These are phyloP conservation scores for Siniperca obscura DNA, from an alignment of 2,797 vertebrate species.

Conservation along the genomic window DNA sequence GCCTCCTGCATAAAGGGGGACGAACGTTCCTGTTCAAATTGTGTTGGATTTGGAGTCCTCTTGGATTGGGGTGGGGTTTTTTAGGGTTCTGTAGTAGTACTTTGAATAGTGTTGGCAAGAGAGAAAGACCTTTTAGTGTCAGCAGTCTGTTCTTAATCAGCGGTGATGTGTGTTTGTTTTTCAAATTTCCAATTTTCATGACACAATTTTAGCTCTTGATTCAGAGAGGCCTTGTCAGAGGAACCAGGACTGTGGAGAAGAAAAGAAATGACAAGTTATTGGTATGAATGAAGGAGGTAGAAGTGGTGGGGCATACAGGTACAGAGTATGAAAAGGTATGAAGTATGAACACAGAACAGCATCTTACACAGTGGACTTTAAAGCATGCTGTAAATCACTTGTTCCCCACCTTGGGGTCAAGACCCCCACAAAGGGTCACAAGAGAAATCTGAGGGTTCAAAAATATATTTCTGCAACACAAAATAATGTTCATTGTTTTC, in stretches of 20 bases:
- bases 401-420: not conserved
- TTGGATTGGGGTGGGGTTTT: constrained; percentile 42
- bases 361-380: constrained; percentile 18
- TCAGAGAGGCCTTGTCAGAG: constrained; percentile 92
- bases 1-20: constrained; percentile 68
- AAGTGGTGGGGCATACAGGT: not conserved
- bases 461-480: not conserved
- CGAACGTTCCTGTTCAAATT: constrained; percentile 67
- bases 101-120: constrained; percentile 79
- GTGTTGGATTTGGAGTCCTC: constrained; percentile 69
- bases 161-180: constrained; percentile 65
- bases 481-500: not conserved
- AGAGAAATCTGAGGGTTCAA: not conserved
- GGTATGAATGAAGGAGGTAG: constrained; percentile 5
- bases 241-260: constrained; percentile 92
- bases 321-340: constrained; percentile 25
- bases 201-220: constrained; percentile 83
- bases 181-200: constrained; percentile 81
- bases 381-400: constrained; percentile 7
- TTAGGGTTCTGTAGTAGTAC: constrained; percentile 71
- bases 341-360: constrained; percentile 32
- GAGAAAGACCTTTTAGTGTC: constrained; percentile 80
- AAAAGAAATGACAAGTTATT: constrained; percentile 28
- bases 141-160: constrained; percentile 80
- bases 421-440: not conserved